Evolutionary conservation across 2,797 vertebrate genomes (phyloP).

Genomic region (Atherinosoma microstoma): DNA sequence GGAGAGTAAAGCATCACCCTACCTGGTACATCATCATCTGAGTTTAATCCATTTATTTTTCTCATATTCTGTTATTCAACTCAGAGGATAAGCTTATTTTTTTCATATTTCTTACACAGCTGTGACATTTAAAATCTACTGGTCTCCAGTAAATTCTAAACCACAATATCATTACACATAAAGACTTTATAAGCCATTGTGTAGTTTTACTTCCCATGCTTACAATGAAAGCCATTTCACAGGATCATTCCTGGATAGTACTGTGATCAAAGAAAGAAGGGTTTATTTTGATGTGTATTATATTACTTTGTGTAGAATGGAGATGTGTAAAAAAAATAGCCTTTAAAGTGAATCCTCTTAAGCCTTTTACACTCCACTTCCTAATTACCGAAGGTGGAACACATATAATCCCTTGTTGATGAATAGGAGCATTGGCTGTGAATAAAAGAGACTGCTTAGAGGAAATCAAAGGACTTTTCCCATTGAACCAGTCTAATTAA

Average conservation of each 20-base stretch:
- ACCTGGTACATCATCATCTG: too few relatives aligned
- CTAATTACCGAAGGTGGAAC: slow-evolving; percentile 75
- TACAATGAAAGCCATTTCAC: not conserved
- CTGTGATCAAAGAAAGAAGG: slow-evolving; percentile 33
- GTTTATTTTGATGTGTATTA: slow-evolving; percentile 40
- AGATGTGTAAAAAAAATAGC: slow-evolving; percentile 53
- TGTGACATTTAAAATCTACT: not conserved
- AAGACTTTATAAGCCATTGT: not conserved
- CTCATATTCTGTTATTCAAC: too few relatives aligned
- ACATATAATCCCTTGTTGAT: slow-evolving; percentile 77
- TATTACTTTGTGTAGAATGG: slow-evolving; percentile 45
- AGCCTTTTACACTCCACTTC: slow-evolving; percentile 61
- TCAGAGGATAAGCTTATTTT: too few relatives aligned
- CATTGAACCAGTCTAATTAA: slow-evolving; percentile 50
- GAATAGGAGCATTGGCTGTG: slow-evolving; percentile 64
- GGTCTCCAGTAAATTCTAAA: not conserved
- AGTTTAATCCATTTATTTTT: too few relatives aligned
- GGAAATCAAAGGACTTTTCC: slow-evolving; percentile 47
- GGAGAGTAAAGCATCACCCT: too few relatives aligned
- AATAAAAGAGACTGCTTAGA: slow-evolving; percentile 43
- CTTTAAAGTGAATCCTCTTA: slow-evolving; percentile 67
- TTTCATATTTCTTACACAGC: not conserved
- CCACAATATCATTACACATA: not conserved
- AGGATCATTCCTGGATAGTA: slow-evolving; percentile 17
- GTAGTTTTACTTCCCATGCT: not conserved